Evolutionary conservation across 2,888 invertebrate genomes (phyloP), one percentile per base, ranked within the genome.

Genomic region (Aproaerema taeniolella): DNA sequence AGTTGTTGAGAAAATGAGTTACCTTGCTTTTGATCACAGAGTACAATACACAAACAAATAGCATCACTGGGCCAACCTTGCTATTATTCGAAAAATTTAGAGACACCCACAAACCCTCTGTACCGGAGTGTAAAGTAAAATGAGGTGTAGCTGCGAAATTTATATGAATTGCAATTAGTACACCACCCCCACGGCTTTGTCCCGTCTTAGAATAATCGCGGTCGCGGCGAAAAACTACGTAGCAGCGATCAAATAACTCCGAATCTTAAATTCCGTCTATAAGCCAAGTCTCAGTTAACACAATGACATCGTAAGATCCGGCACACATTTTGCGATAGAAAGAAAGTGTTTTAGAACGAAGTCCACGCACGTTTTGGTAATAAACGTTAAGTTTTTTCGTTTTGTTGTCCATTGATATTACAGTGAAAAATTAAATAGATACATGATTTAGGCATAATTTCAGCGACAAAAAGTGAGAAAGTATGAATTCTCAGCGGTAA

Each of bases 131-230:
- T 8, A n/a, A 30, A 5, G 30, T 14, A 14, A 30, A 13, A 14
- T 30, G 30, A 14, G n/a, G 11, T 12, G 13, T 12, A 13, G n/a
- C 14, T 14, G 11, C 12, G 1, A 30, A 13, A 7, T 30, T 14
- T 6, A 9, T 13, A 11, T 7, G 11, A 6, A 13, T 12, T n/a
- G 30, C 30, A 30, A 30, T 30, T 2, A 30, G 7, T 7, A 30
- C 30, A 2, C 30, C 30, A 8, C 30, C 30, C 6, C 30, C 30
- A 2, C 8, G 14, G 7, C 9, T 4, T 30, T 30, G 30, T 12
- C 30, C 30, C 7, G 30, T 30, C 12, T 13, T n/a, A 14, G 7
- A 5, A 30, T 30, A 30, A 30, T 30, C n/a, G n/a, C 30, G 30
- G 14, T 30, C 30, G 14, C 30, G 30, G 12, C 30, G 12, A 12